Evolutionary conservation across 2,888 invertebrate genomes (phyloP), one percentile per base, ranked within the genome.

Genomic region (Phyllotreta cruciferae): DNA sequence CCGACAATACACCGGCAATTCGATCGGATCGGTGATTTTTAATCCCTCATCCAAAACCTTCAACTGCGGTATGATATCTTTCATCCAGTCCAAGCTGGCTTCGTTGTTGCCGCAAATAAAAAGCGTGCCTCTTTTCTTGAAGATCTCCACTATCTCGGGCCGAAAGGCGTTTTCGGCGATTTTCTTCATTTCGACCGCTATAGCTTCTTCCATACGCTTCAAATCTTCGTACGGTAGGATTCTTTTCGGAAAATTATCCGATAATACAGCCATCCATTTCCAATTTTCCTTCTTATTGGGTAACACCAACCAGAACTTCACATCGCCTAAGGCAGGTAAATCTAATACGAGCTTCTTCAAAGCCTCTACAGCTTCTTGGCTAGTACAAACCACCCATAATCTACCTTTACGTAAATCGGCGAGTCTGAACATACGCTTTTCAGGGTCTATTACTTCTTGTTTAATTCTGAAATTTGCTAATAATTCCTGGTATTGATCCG

Each of bases 301-400:
- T 47, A 61, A 36, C 1, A 56, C 44, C 6, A 57, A 35, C 50
- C 42, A 47, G 5, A 64, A 49, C 36, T 64, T 45, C 5, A 24
- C 13, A 1, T 50, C 61, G 13, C 60, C 57, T 56, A 56, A 53
- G 6, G 56, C 57, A 6, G 57, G 42, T 54, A 64, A 13, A n/a
- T 14, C 35, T n/a, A 50, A 13, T 3, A 47, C 47, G 1, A 61
- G 57, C 9, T 61, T 57, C n/a, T 49, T 61, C 47, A 64, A 50
- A 49, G 50, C 37, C 9, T 56, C 62, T 1, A 62, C 62, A 24
- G 42, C 56, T 44, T 62, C 42, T 42, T 62, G 50, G 14, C 52
- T 62, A 10, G 42, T 49, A 42, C 56, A 62, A 42, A 42, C 50
- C 10, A 62, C 42, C 14, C 35, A 41, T 7, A 56, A 35, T 49